Conservation (phyloP, 2,113 vertebrate genomes). For the Zootoca vivipara region DNA sequence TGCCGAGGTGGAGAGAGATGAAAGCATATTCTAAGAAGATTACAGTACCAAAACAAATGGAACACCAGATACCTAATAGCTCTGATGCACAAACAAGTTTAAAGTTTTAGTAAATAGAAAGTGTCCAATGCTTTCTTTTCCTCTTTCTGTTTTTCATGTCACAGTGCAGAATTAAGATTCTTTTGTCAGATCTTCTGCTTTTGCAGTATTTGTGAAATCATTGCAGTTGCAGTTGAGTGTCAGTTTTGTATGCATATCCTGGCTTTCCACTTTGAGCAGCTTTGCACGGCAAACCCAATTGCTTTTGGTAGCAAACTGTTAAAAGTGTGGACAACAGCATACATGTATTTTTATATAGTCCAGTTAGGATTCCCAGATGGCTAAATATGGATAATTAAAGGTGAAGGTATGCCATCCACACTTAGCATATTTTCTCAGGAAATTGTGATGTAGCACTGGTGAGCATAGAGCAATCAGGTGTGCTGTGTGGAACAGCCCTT, state of each 20-base stretch:
- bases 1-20: slow-evolving; percentile 19
- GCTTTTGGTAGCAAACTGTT: neutral
- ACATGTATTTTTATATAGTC: neutral
- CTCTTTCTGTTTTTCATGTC: neutral
- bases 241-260: neutral
- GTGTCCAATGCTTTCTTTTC: neutral
- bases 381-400: neutral
- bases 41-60: neutral
- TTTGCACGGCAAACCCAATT: neutral
- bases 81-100: neutral
- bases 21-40: neutral
- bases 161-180: neutral
- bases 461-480: too few relatives aligned
- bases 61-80: neutral
- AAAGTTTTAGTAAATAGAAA: neutral
- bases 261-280: neutral
- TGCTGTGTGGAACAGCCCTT: neutral
- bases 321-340: neutral
- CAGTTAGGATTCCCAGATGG: neutral
- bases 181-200: neutral
- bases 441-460: neutral
- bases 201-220: neutral
- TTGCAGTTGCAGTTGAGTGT: neutral
- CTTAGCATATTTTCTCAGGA: neutral
- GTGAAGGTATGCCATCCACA: neutral